phyloP scores from a whole-genome alignment of 2,113 vertebrate species.

The Blennius ocellaris region DNA sequence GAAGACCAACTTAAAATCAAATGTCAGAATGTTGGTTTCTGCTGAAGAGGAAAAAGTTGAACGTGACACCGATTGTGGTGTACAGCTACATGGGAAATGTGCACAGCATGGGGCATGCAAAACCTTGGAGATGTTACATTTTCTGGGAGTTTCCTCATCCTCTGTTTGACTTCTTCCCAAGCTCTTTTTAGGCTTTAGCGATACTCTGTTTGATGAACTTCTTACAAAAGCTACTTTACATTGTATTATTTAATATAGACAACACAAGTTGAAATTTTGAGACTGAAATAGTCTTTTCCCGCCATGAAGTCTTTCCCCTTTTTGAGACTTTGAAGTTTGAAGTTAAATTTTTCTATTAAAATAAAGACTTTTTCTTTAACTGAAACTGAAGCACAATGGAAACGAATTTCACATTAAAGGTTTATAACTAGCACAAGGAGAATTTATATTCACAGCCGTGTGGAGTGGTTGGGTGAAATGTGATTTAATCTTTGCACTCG shows the following conservation, averaged over 20 bases:
- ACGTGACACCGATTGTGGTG: slow-evolving; percentile 42
- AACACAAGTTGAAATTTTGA: slow-evolving; percentile 11
- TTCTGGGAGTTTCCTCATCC: slow-evolving; percentile 15
- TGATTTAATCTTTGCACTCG: too few species aligned
- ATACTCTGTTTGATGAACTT: background rate
- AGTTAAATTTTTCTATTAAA: too few species aligned
- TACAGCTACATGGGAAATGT: slow-evolving; percentile 43
- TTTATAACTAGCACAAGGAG: too few species aligned
- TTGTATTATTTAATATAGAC: slow-evolving; percentile 12
- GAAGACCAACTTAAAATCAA: background rate
- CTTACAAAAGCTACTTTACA: slow-evolving; percentile 16
- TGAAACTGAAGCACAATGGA: too few species aligned
- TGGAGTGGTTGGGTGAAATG: too few species aligned
- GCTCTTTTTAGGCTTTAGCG: slow-evolving; percentile 8
- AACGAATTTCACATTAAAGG: too few species aligned
- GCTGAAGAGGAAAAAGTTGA: slow-evolving; percentile 25
- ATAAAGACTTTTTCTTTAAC: too few species aligned
- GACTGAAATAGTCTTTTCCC: slow-evolving; percentile 1
- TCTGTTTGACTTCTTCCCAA: slow-evolving; percentile 11
- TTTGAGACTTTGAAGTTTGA: too few species aligned
- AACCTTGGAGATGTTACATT: slow-evolving; percentile 39
- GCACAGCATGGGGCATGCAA: slow-evolving; percentile 29
- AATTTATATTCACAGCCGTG: too few species aligned
- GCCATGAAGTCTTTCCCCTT: too few species aligned
- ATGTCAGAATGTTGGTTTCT: slow-evolving; percentile 1